phyloP scores from a whole-genome alignment of 2,797 vertebrate genomes.

The Benthosema pterotum region DNA sequence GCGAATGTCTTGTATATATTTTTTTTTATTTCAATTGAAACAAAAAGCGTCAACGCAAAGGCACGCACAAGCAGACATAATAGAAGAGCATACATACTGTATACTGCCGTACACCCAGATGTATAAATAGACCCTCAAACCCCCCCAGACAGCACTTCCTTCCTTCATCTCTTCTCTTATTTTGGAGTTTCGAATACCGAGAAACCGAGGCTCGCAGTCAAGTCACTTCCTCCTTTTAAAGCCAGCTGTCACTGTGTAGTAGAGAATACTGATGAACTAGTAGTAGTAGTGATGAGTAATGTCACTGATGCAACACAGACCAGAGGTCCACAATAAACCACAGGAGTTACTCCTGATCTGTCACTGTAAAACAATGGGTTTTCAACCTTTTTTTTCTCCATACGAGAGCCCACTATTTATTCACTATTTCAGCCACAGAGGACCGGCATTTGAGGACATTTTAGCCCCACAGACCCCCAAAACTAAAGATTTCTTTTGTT shows the following conservation, averaged over 20 bases:
- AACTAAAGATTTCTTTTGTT: no score
- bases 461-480: no score
- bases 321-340: constrained; percentile 9
- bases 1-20: neutral
- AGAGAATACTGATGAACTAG: no score
- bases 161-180: constrained; percentile 79
- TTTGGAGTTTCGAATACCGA: constrained; percentile 75
- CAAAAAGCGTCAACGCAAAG: constrained; percentile 23
- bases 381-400: no score
- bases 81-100: no score
- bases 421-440: no score
- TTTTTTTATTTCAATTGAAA: neutral
- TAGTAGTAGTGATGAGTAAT: no score
- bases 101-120: constrained; percentile 9
- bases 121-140: neutral
- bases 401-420: no score
- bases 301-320: no score
- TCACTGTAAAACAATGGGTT: no score
- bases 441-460: no score
- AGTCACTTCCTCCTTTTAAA: constrained; percentile 78
- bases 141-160: constrained; percentile 46
- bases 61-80: constrained; percentile 27
- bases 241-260: constrained; percentile 48
- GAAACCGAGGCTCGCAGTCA: constrained; percentile 59
- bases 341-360: no score